phyloP scores from a whole-genome alignment of 2,113 vertebrate genomes.

The Colaptes auratus region DNA sequence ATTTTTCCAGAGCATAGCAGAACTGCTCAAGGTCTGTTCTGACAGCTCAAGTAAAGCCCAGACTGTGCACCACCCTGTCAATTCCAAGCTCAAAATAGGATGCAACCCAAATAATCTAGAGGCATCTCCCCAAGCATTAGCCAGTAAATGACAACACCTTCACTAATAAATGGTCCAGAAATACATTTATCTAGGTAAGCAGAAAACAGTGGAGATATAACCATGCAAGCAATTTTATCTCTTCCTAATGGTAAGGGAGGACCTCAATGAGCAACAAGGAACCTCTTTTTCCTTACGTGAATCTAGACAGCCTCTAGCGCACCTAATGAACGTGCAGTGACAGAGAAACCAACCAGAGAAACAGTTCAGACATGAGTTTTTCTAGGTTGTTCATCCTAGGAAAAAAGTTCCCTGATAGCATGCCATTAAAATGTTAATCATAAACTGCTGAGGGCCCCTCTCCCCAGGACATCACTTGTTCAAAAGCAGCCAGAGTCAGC shows the following conservation, averaged over 20 bases:
- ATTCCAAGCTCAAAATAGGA: neutral
- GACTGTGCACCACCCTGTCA: neutral
- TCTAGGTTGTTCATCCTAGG: neutral
- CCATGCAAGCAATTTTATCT: neutral
- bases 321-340: neutral
- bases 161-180: neutral
- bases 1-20: neutral
- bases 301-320: neutral
- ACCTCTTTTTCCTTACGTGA: neutral
- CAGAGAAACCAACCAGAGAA: neutral
- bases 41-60: neutral
- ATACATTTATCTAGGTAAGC: neutral
- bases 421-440: constrained; percentile 27
- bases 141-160: neutral
- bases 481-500: neutral
- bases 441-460: neutral
- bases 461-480: neutral
- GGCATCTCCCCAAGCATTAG: neutral
- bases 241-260: neutral
- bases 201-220: neutral
- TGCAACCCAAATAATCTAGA: neutral
- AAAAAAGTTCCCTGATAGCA: neutral
- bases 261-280: neutral
- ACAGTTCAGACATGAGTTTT: neutral
- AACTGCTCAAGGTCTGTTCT: neutral